Evolutionary conservation across 2,888 invertebrate genomes (phyloP), one percentile per base, ranked within the genome.

Genomic region (Drosophila rellima): DNA sequence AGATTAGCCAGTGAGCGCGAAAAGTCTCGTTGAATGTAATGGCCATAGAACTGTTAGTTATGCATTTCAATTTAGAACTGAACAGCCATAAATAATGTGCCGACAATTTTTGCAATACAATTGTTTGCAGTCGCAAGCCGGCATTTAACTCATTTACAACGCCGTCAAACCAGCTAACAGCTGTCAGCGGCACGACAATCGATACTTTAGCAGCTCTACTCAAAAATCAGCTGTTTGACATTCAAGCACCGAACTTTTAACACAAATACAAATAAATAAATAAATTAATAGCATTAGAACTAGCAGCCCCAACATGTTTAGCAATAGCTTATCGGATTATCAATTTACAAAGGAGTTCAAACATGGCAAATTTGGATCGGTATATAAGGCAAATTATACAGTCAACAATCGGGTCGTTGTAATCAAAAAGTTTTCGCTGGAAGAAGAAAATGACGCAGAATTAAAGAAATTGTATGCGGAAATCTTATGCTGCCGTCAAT

Each of bases 381-480:
- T 96, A 20, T 95, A 95, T 89, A 94, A 96, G 51, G 96, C 95
- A 4, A 93, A 95, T 74, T 95, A 96, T 91, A 93, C 94, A 71
- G 94, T 95, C 8, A 94, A 94, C 55, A 94, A 94, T 63, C 94
- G 94, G n/a, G 94, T 95, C 93, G 95, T 96, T 60, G 95, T 96
- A 3, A 93, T 96, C 33, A 96, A 96, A 90, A 95, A 95, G 87
- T 96, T 95, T 92, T 95, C 95, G 87, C 94, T 96, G 91, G 96
- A 97, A 85, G 95, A 94, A 88, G 50, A 61, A 20, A 94, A 94
- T 17, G 95, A 94, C 82, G 95, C 94, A 80, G 94, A 94, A 51
- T 95, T 95, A 10, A 83, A 80, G 61, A 80, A 84, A 66, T 82
- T 95, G 64, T 94, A 96, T 94, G 94, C 96, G 92, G 98, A 98